A percentile compares a stretch with the other conserved stretches of the same genome.
phyloP scores from a whole-genome alignment of 1,140 invertebrate genomes.

The Drosophila orena region DNA sequence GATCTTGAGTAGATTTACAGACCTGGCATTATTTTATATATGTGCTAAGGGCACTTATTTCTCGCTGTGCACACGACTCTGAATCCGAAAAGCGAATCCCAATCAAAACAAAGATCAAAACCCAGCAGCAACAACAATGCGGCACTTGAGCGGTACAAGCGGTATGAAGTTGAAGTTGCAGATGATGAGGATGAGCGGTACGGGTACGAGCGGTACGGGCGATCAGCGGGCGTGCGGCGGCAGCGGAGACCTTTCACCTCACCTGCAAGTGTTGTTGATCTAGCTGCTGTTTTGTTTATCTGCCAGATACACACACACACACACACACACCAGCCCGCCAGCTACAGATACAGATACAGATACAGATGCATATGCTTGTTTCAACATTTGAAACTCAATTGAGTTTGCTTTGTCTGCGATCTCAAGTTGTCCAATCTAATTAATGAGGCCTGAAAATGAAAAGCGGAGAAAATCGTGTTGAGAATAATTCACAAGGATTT shows the following conservation, averaged over 20 bases:
- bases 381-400: slow-evolving; percentile 36
- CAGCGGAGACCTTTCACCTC: slow-evolving; percentile 33
- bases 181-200: neutral
- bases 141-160: slow-evolving; percentile 41
- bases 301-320: slow-evolving; percentile 29
- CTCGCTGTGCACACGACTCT: neutral
- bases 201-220: slow-evolving; percentile 1
- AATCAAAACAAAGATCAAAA: slow-evolving; percentile 73
- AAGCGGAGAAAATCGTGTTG: neutral
- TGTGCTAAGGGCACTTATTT: neutral
- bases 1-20: neutral
- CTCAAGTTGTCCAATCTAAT: slow-evolving; percentile 15
- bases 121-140: slow-evolving; percentile 18
- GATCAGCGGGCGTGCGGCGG: slow-evolving; percentile 25
- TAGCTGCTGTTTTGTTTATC: slow-evolving; percentile 59
- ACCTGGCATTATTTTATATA: neutral
- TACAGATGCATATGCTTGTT: slow-evolving; percentile 5
- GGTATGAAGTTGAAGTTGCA: slow-evolving; percentile 16
- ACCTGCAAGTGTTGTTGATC: slow-evolving; percentile 54
- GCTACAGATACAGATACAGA: neutral
- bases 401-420: slow-evolving; percentile 27
- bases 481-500: neutral
- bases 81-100: slow-evolving; percentile 31
- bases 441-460: slow-evolving; percentile 3
- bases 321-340: neutral